A percentile compares a stretch with the other conserved stretches of the same genome.
Evolutionary conservation across 2,888 invertebrate species (phyloP).

Genomic region (Morinoia aosen): DNA sequence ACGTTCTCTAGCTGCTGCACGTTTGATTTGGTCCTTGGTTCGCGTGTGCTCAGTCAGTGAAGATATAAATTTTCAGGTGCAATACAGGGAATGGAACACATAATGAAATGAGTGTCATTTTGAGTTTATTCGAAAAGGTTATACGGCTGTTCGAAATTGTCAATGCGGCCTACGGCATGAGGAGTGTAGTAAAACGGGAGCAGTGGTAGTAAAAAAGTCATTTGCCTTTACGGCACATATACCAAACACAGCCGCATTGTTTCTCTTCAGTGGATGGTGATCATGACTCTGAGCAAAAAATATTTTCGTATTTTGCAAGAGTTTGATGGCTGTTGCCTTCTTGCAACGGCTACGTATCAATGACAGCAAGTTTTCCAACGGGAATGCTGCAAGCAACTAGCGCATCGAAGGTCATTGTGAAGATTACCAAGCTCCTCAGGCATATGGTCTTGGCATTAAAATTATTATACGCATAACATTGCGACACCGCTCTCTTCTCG

Average conservation of each 20-base stretch:
- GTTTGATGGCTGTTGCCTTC: background rate
- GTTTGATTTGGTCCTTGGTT: no score
- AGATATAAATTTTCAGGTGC: no score
- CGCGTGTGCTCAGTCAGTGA: no score
- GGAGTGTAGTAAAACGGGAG: background rate
- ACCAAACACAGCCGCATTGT: background rate
- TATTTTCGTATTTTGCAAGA: background rate
- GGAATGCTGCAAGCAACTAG: background rate
- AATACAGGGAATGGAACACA: no score
- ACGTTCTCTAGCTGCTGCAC: no score
- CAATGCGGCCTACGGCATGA: background rate
- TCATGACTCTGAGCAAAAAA: background rate
- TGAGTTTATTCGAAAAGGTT: no score
- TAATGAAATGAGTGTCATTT: no score
- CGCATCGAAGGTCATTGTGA: background rate
- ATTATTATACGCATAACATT: background rate
- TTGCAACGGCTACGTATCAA: no score
- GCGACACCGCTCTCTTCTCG: background rate
- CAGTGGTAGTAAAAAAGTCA: background rate
- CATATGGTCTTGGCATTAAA: background rate
- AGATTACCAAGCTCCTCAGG: background rate
- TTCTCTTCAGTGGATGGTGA: background rate
- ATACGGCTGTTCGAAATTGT: background rate
- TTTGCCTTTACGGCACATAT: background rate
- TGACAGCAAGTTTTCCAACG: background rate